Percentiles rank a stretch among this genome's conserved stretches.
Evolutionary conservation across 1,140 invertebrate genomes (phyloP).

Genomic region (Aleiodes sp.): DNA sequence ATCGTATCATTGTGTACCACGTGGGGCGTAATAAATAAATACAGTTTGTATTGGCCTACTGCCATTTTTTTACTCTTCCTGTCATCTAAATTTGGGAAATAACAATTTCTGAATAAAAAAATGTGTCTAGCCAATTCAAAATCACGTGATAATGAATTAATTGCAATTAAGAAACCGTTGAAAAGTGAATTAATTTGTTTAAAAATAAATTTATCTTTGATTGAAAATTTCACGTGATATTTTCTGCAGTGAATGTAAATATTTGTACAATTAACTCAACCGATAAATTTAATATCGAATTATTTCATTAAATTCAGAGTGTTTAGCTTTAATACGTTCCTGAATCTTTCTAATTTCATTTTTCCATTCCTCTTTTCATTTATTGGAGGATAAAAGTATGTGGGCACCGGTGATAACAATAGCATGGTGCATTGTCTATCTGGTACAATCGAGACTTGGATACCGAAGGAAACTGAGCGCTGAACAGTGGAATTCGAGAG

Average conservation of each 20-base stretch:
- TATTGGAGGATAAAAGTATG: neutral
- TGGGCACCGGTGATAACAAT: slow-evolving; percentile 21
- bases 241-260: too few relatives aligned
- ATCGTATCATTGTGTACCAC: slow-evolving; percentile 28
- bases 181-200: too few relatives aligned
- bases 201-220: too few relatives aligned
- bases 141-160: too few relatives aligned
- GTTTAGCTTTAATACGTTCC: too few relatives aligned
- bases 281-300: too few relatives aligned
- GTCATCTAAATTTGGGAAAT: slow-evolving; percentile 15
- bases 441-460: slow-evolving; percentile 6
- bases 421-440: slow-evolving; percentile 25
- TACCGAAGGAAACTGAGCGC: neutral
- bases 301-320: too few relatives aligned
- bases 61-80: slow-evolving; percentile 16
- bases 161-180: too few relatives aligned
- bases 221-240: too few relatives aligned
- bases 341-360: too few relatives aligned
- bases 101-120: neutral
- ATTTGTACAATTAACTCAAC: too few relatives aligned
- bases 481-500: slow-evolving; percentile 12
- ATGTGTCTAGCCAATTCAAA: too few relatives aligned
- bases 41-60: slow-evolving; percentile 26
- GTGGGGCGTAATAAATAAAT: slow-evolving; percentile 39
- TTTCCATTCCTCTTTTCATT: neutral